Evolutionary conservation across 2,113 vertebrate genomes (phyloP).

Genomic region (Aramus guarauna): DNA sequence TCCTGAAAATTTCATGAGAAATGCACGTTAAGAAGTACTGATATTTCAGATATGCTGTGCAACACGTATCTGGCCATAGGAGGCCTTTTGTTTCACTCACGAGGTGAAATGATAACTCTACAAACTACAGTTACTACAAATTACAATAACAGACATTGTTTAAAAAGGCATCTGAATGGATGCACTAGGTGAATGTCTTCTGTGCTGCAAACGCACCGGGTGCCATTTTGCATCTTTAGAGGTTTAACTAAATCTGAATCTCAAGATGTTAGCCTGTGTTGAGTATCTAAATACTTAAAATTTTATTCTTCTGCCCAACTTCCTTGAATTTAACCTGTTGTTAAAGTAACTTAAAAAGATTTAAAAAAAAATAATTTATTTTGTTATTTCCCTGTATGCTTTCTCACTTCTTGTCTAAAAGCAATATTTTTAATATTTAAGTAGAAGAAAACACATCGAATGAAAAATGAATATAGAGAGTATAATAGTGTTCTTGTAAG

Average conservation of each 20-base stretch:
- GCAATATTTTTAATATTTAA: background rate
- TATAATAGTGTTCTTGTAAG: background rate
- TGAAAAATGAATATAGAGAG: background rate
- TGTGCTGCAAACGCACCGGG: background rate
- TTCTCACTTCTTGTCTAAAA: background rate
- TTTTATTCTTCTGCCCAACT: background rate
- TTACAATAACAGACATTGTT: background rate
- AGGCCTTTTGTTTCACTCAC: background rate
- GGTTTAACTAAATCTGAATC: background rate
- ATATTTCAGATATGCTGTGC: background rate
- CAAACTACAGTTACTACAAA: background rate
- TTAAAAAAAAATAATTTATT: background rate
- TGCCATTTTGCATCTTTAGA: background rate
- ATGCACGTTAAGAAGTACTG: background rate
- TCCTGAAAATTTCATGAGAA: background rate
- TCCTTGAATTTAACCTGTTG: background rate
- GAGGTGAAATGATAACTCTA: background rate
- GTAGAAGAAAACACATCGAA: background rate
- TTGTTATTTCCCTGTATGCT: background rate
- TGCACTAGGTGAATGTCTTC: background rate
- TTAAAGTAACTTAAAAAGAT: background rate
- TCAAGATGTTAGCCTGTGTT: background rate
- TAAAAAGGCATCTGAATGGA: background rate
- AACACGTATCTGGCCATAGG: background rate
- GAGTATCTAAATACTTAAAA: background rate